Evolutionary conservation across 2,797 vertebrate genomes (phyloP).

Genomic region (Notoglanidium macrostoma): DNA sequence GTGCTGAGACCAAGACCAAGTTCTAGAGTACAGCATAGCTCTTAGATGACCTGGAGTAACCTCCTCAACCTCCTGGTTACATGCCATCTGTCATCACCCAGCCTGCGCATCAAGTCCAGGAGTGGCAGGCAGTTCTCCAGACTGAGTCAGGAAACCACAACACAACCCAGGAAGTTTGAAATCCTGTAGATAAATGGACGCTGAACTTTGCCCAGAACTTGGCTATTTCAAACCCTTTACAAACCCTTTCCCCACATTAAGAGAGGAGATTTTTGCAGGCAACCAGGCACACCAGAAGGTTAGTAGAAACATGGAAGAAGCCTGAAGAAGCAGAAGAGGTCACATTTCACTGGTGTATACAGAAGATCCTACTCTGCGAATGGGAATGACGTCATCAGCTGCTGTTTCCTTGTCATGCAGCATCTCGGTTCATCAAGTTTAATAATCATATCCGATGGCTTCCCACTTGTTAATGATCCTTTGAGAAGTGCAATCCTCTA

Average conservation of each 20-base stretch:
- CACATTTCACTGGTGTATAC: background rate
- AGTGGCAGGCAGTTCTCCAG: background rate
- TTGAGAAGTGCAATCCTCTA: background rate
- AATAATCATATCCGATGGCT: background rate
- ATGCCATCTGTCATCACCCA: background rate
- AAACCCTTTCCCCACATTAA: background rate
- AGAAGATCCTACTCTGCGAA: background rate
- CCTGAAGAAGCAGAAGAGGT: background rate
- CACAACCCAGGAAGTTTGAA: background rate
- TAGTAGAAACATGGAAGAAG: background rate
- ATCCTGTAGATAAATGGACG: constrained; percentile 1
- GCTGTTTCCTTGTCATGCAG: background rate
- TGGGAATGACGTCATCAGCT: background rate
- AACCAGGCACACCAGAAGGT: background rate
- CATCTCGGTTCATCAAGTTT: background rate
- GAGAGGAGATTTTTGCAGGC: background rate
- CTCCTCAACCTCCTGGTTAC: constrained; percentile 15
- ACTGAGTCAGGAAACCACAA: background rate
- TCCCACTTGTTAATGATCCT: background rate
- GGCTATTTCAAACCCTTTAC: background rate
- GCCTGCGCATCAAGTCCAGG: background rate
- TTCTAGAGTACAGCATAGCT: background rate
- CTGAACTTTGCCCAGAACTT: background rate
- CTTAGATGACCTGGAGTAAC: constrained; percentile 44
- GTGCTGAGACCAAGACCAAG: background rate